Percentiles rank a stretch among this genome's conserved stretches.
Conservation (phyloP, 2,797 vertebrate species). For the Synanceia verrucosa region DNA sequence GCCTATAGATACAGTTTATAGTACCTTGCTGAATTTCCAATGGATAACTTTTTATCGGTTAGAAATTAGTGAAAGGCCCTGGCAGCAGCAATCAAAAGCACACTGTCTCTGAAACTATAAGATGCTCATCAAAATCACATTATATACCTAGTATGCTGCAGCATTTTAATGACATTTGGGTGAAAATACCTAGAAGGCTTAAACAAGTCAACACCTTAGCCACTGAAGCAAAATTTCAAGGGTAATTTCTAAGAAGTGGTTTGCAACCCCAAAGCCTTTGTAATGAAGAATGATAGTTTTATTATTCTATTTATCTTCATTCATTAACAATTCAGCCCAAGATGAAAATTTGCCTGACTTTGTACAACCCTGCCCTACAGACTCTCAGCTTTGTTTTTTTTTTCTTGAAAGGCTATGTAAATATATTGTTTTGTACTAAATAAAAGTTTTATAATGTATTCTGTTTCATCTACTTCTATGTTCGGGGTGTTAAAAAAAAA, state of each 20-base stretch:
- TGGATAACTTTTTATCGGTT: background rate
- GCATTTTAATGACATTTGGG: background rate
- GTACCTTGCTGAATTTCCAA: background rate
- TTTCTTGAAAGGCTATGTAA: background rate
- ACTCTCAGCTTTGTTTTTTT: background rate
- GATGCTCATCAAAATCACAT: background rate
- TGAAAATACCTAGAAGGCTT: background rate
- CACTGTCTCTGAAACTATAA: background rate
- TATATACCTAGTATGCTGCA: background rate
- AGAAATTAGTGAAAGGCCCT: background rate
- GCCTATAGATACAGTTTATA: background rate
- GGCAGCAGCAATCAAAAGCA: background rate
- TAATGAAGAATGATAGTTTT: fast-evolving
- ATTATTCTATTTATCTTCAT: fast-evolving
- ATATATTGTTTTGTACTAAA: conserved; percentile 46
- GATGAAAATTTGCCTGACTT: background rate
- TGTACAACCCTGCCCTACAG: background rate
- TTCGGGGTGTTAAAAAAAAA: background rate
- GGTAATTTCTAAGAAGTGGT: background rate
- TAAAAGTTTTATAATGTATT: conserved; percentile 6
- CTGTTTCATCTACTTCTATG: background rate
- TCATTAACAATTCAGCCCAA: background rate
- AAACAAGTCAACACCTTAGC: background rate
- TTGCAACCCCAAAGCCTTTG: background rate
- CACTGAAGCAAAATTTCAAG: background rate